Base-by-base conservation (phyloP, 2,888 invertebrate genomes). In the Strigamia maritima region DNA sequence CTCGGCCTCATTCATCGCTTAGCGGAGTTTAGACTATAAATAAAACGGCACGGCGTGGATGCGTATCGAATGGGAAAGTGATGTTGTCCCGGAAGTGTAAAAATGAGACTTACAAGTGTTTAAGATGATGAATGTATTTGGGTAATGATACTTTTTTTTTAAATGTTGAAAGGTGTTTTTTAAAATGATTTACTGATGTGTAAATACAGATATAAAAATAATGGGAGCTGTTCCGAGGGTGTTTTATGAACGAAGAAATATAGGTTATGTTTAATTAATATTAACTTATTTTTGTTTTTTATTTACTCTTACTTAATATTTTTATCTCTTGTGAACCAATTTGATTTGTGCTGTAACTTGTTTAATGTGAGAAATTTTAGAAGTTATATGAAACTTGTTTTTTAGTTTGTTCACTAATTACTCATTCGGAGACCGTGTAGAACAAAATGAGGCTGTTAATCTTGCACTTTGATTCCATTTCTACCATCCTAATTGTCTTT, bases 61-160 rank as follows among this genome's bases (percentile, higher is more conserved):
- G 24, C 19, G 24, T 49, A 49, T 49, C 49, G 49, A 49, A 49
- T 10, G 60, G 10, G 60, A 60, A 60, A 16, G 60, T 10, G 60
- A 19, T 60, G 22, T 2, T 60, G 60, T 60, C 60, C 60, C 60
- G 60, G 60, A 60, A 60, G 60, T 60, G 24, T 60, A 60, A 60
- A 60, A 60, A 60, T 60, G 60, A 60, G 22, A 24, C 22, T 10
- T 2, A 44, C 8, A 60, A 60, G 60, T 60, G 60, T 60, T 60
- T 19, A 60, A n/a, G 22, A 19, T 60, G 60, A 60, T 60, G 60
- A 10, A 60, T 49, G 49, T n/a, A 10, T 49, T 49, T 49, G 49
- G n/a, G 49, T n/a, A 49, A 49, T 49, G 49, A 14, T 14, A n/a
- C n/a, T n/a, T 14, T 49, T 49, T n/a, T 49, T 49, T 49, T 49